Evolutionary conservation across 2,113 vertebrate genomes (phyloP).

Genomic region (Lophotis ruficrista): DNA sequence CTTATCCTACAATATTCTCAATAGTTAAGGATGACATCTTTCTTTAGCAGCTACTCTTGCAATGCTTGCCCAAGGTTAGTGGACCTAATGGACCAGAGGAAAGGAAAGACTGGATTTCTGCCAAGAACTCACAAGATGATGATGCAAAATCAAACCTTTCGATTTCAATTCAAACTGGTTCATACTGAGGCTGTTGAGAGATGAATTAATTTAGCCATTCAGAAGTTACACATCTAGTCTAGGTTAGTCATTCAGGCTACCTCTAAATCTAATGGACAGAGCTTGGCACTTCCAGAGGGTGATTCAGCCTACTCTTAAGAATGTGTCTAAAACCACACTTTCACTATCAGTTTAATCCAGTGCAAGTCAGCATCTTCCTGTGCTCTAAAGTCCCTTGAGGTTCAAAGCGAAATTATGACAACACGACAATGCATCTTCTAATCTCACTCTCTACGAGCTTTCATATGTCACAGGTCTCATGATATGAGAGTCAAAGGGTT

Average conservation of each 20-base stretch:
- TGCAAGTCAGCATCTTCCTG: conserved; percentile 33
- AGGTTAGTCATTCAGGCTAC: background rate
- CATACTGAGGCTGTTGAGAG: background rate
- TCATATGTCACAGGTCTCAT: background rate
- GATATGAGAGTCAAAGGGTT: background rate
- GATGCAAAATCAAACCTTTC: background rate
- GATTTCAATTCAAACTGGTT: background rate
- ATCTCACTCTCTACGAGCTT: background rate
- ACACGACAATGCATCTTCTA: background rate
- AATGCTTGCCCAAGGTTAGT: background rate
- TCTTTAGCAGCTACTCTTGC: background rate
- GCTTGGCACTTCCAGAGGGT: background rate
- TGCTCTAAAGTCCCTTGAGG: conserved; percentile 4
- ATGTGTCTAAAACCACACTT: conserved; percentile 6
- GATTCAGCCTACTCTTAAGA: background rate
- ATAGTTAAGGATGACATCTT: background rate
- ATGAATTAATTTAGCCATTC: background rate
- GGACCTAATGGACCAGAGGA: background rate
- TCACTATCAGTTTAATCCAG: conserved; percentile 40
- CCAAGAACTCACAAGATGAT: background rate
- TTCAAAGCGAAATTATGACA: conserved; percentile 45
- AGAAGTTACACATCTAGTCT: background rate
- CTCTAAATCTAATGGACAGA: conserved; percentile 1
- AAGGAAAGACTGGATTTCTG: background rate
- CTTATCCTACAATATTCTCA: background rate